A percentile compares a stretch with the other conserved stretches of the same genome.
Conservation (phyloP, 2,113 vertebrate species). For the Catharus bicknelli region DNA sequence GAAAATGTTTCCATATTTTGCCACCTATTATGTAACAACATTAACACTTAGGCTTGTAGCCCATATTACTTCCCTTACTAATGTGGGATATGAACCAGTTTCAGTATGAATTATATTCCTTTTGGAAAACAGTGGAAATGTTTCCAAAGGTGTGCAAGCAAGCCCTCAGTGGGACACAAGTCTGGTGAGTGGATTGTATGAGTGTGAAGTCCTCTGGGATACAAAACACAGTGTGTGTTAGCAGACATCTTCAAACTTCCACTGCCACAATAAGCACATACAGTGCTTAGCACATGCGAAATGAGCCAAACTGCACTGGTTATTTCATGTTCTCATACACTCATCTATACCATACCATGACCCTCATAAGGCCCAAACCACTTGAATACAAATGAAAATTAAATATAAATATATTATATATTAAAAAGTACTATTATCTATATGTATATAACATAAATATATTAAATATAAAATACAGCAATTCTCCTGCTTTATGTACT, state of each 20-base stretch:
- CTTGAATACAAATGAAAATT: neutral
- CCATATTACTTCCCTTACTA: neutral
- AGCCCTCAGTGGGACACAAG: neutral
- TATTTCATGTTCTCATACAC: neutral
- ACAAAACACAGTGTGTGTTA: accelerated
- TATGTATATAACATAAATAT: too few species aligned
- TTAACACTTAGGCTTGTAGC: neutral
- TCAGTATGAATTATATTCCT: neutral
- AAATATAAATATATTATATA: too few species aligned
- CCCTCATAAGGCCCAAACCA: neutral
- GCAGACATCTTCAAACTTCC: neutral
- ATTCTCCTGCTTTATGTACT: neutral
- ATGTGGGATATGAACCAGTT: neutral
- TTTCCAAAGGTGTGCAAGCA: neutral
- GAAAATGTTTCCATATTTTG: neutral
- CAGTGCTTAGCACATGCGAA: neutral
- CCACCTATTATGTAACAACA: neutral
- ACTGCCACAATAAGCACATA: neutral
- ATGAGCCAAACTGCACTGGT: neutral
- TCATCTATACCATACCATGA: neutral
- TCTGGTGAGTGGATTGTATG: neutral
- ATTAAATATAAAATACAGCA: neutral
- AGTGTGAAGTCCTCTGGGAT: neutral
- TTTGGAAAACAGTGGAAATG: neutral
- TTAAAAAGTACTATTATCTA: too few species aligned